A percentile compares a stretch with the other conserved stretches of the same genome.
These are phyloP conservation scores for Melinaea marsaeus DNA, from an alignment of 2,888 invertebrate genomes.

Conservation along the genomic window DNA sequence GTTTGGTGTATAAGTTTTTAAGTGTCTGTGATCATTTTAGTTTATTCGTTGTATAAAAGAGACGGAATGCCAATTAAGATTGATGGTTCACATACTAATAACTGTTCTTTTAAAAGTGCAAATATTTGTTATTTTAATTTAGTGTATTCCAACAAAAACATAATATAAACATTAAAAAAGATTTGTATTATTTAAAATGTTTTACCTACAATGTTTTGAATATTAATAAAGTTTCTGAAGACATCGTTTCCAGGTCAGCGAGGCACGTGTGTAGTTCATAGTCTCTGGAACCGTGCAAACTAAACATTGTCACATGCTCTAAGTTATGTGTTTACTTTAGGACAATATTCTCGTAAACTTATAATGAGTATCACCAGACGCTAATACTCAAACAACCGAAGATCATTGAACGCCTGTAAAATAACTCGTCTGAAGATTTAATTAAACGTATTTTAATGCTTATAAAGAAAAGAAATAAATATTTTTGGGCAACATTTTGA, in stretches of 20 bases:
- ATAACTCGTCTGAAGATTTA: no score
- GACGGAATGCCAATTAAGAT: no score
- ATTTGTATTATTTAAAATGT: no score
- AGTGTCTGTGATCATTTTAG: background rate
- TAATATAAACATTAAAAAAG: no score
- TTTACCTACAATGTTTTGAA: background rate
- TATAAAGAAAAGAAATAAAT: no score
- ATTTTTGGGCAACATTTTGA: no score
- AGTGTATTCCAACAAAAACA: no score
- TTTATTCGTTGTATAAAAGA: background rate
- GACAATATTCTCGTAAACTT: background rate
- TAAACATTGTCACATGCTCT: background rate
- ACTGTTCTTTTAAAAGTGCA: no score
- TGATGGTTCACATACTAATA: no score
- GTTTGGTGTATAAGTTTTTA: background rate
- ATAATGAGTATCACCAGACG: background rate
- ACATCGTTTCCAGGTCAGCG: background rate
- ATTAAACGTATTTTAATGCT: no score
- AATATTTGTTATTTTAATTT: no score
- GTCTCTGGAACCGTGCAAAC: background rate
- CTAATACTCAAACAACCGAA: background rate
- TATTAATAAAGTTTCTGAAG: constrained; percentile 1
- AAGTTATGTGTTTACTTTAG: constrained; percentile 3
- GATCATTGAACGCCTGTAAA: background rate
- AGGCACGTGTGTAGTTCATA: background rate